Evolutionary conservation across 1,140 invertebrate species (phyloP), one percentile per base, ranked within the genome.

Genomic region (Orius laevigatus): DNA sequence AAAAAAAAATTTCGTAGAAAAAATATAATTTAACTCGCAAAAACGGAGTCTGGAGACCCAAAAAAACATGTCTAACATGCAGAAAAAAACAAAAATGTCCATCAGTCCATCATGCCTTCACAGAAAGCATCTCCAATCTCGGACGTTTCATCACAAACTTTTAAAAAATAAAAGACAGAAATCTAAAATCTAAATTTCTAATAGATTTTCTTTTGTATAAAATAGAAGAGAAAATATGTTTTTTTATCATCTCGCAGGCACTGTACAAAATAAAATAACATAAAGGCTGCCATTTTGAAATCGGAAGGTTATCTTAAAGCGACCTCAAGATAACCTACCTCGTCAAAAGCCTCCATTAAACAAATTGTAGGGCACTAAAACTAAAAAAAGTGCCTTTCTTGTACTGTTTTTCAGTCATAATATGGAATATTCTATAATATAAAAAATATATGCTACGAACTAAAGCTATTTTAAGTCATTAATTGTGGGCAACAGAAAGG

Each of bases 61-160:
- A 54, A 51, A 46, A 49, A 58, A 59, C 57, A 59, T 59, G 57
- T 59, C 57, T 59, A 59, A 59, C 57, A 59, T 59, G 57, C 53
- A 57, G 51, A 40, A 45, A 43, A 48, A 43, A 6, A 44, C 10
- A 20, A 18, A 46, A 20, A 11, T 32, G 16, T 46, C 35, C 44
- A 46, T 31, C 35, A 31, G 35, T 44, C 44, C 15, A 33, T 31
- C 10, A 35, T 48, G 46, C 46, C 46, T 48, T 48, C 46, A 48
- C 33, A 48, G 46, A 48, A 48, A 48, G 25, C 25, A 8, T 25
- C 25, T 25, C 8, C 3, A 25, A 25, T 25, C 25, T 25, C 25
- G 25, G 25, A 25, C 25, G 25, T 20, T 20, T 16, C 25, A 48
- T 39, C 14, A 38, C 25, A 48, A 34, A 34, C 25, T 19, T 5